These are phyloP conservation scores for Standfussiana lucernea DNA, from an alignment of 2,888 invertebrate species.

Conservation along the genomic window DNA sequence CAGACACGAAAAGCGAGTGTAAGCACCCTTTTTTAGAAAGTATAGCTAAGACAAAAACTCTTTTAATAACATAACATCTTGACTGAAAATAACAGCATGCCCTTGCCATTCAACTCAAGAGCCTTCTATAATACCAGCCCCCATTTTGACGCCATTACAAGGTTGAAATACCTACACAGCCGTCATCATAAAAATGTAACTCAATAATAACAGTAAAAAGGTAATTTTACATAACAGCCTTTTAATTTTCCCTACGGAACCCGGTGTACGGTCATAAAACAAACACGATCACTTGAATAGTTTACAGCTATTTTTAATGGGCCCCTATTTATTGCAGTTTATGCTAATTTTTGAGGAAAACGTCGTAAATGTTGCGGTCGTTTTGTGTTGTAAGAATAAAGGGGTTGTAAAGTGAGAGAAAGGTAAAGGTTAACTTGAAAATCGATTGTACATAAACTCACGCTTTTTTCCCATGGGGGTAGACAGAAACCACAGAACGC, in stretches of 20 bases:
- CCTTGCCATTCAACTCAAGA: not conserved
- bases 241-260: slow-evolving; percentile 68
- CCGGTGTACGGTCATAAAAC: slow-evolving; percentile 66
- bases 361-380: slow-evolving; percentile 34
- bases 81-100: not conserved
- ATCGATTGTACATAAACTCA: too few species aligned
- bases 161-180: slow-evolving; percentile 30
- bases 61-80: not conserved
- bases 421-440: slow-evolving; percentile 10
- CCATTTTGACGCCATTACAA: slow-evolving; percentile 30
- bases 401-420: not conserved
- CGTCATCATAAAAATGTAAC: slow-evolving; percentile 51
- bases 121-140: not conserved
- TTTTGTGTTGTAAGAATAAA: slow-evolving; percentile 21
- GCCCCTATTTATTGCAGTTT: slow-evolving; percentile 62
- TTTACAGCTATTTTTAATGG: slow-evolving; percentile 58
- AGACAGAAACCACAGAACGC: too few species aligned
- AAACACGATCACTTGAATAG: slow-evolving; percentile 64
- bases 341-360: slow-evolving; percentile 51
- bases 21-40: not conserved
- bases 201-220: slow-evolving; percentile 67
- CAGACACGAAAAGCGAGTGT: not conserved
- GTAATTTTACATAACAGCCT: slow-evolving; percentile 69
- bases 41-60: not conserved
- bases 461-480: too few species aligned